Conservation (phyloP, 2,888 invertebrate genomes). For the Drosophila acutilabella region DNA sequence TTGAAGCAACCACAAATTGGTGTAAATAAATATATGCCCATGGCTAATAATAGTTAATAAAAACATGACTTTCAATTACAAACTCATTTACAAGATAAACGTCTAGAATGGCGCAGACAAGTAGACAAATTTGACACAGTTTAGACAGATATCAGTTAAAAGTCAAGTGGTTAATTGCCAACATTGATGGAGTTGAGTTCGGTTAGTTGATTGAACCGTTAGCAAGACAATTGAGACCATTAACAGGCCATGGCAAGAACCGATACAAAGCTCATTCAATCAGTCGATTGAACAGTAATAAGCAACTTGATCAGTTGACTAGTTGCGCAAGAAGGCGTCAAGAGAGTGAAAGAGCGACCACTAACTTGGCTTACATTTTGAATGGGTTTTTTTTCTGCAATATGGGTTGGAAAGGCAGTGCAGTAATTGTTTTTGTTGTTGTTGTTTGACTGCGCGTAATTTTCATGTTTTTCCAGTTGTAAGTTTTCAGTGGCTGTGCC, state of each 20-base stretch:
- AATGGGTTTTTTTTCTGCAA: conserved; percentile 11
- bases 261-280: conserved; percentile 38
- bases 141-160: conserved; percentile 15
- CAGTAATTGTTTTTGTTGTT: conserved; percentile 5
- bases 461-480: conserved; percentile 62
- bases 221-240: conserved; percentile 39
- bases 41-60: conserved; percentile 11
- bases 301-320: conserved; percentile 24
- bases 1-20: conserved; percentile 7
- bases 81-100: conserved; percentile 17
- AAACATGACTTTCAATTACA: conserved; percentile 35
- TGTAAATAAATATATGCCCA: not conserved
- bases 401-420: conserved; percentile 23
- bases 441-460: conserved; percentile 10
- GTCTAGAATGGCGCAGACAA: conserved; percentile 17
- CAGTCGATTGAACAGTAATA: conserved; percentile 29
- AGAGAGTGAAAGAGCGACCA: conserved; percentile 5
- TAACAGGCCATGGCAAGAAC: conserved; percentile 29
- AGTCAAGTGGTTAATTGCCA: conserved; percentile 21
- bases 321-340: conserved; percentile 58
- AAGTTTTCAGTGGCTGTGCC: conserved; percentile 54
- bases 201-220: conserved; percentile 34
- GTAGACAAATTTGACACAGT: conserved; percentile 11
- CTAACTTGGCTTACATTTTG: conserved; percentile 47
- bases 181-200: conserved; percentile 27